Conservation (phyloP, 2,888 invertebrate genomes). For the Caenorhabditis drosophilae region DNA sequence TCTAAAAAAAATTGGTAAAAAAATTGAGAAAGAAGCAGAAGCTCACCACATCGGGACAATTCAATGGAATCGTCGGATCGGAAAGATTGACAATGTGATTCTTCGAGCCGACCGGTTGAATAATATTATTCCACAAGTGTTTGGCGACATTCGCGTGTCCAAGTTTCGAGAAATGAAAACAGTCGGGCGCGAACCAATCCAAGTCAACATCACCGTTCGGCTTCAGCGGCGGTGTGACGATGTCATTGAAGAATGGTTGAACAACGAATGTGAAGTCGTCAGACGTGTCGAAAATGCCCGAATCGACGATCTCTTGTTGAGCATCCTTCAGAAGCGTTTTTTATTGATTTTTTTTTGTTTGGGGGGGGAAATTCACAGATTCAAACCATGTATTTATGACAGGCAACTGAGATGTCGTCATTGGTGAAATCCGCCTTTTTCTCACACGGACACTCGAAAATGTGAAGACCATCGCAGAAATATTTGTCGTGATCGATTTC, state of each 20-base stretch:
- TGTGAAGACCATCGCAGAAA: constrained; percentile 55
- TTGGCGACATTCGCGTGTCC: constrained; percentile 54
- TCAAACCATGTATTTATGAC: constrained; percentile 49
- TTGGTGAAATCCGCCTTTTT: constrained; percentile 48
- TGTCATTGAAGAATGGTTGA: constrained; percentile 58
- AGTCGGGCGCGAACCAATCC: constrained; percentile 59
- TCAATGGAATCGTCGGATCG: constrained; percentile 41
- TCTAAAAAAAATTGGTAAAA: constrained; percentile 18
- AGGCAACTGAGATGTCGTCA: constrained; percentile 44
- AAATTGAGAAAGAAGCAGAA: background rate
- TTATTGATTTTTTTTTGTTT: no score
- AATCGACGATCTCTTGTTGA: constrained; percentile 42
- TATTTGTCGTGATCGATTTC: constrained; percentile 49
- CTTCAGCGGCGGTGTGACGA: constrained; percentile 43
- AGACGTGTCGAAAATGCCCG: constrained; percentile 52
- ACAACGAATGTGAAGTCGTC: constrained; percentile 59
- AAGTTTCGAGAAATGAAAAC: constrained; percentile 55
- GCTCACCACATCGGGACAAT: constrained; percentile 35
- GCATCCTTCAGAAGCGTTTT: no score
- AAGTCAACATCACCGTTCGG: constrained; percentile 47
- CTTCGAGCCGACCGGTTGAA: constrained; percentile 48
- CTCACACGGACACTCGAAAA: constrained; percentile 55
- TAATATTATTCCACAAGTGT: constrained; percentile 52
- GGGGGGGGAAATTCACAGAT: background rate
- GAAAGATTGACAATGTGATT: constrained; percentile 37